These are phyloP conservation scores for Sinonovacula constricta DNA, from an alignment of 1,140 invertebrate genomes.

Conservation along the genomic window DNA sequence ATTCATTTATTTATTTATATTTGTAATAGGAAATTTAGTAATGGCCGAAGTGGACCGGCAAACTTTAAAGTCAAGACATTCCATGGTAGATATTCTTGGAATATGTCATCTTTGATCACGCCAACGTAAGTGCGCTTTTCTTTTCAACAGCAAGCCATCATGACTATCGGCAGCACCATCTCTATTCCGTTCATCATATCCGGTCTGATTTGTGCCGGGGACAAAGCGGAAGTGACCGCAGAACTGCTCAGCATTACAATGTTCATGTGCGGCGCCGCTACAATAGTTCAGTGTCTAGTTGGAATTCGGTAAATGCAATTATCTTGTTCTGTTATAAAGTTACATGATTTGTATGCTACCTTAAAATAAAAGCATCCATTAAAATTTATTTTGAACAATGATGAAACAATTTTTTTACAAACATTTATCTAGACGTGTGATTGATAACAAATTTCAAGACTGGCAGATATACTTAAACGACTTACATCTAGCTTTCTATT, in stretches of 20 bases:
- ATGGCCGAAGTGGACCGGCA: neutral
- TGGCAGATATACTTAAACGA: no score
- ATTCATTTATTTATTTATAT: neutral
- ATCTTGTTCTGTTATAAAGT: no score
- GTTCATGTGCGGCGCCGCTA: slow-evolving; percentile 84
- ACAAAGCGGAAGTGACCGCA: slow-evolving; percentile 78
- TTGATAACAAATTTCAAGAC: no score
- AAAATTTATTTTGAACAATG: no score
- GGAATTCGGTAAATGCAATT: slow-evolving; percentile 90
- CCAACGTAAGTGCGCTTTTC: slow-evolving; percentile 83
- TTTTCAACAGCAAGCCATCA: slow-evolving; percentile 78
- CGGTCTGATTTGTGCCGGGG: slow-evolving; percentile 56
- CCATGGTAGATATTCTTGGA: neutral
- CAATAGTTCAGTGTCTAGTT: slow-evolving; percentile 88
- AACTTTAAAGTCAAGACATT: neutral
- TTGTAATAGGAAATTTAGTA: neutral
- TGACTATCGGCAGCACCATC: slow-evolving; percentile 61
- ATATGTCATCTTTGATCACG: neutral
- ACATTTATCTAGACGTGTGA: no score
- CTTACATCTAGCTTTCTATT: no score
- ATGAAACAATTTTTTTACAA: no score
- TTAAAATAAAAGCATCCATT: no score
- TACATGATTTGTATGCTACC: no score
- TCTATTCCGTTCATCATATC: slow-evolving; percentile 68
- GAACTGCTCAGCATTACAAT: slow-evolving; percentile 65